Conservation (phyloP, 2,113 vertebrate genomes). For the Ammodytes dubius region DNA sequence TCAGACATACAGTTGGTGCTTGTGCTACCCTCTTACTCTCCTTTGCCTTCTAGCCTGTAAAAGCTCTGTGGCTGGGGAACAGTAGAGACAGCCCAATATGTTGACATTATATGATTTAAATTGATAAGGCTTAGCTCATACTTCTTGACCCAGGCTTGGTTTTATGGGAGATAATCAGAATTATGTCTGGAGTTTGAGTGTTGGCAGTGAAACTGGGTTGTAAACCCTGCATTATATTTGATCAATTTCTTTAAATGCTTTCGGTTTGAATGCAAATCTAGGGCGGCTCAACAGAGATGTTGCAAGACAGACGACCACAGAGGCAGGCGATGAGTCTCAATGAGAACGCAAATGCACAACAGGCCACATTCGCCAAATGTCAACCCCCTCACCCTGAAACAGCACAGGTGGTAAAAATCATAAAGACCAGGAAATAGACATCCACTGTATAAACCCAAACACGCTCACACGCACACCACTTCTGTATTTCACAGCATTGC, state of each 20-base stretch:
- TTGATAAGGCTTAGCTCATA: constrained; percentile 28
- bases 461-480: background rate
- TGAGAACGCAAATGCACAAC: constrained; percentile 35
- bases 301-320: constrained; percentile 29
- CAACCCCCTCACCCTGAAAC: constrained; percentile 34
- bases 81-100: constrained; percentile 25
- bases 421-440: background rate
- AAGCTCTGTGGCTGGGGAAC: constrained; percentile 19
- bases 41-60: constrained; percentile 16
- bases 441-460: background rate
- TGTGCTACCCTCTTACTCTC: constrained; percentile 1
- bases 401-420: constrained; percentile 11
- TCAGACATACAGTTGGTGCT: background rate
- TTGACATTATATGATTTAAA: constrained; percentile 37
- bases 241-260: no score
- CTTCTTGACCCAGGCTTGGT: background rate
- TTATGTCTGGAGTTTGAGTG: background rate
- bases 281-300: background rate
- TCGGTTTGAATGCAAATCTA: no score
- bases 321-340: constrained; percentile 12
- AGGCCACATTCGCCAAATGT: constrained; percentile 66
- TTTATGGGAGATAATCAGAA: constrained; percentile 22
- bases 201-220: background rate
- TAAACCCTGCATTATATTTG: background rate
- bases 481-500: constrained; percentile 19